Percentiles rank a stretch among this genome's conserved stretches.
These are phyloP conservation scores for Enteromius afrohamiltoni DNA, from an alignment of 2,797 vertebrate genomes.

Conservation along the genomic window DNA sequence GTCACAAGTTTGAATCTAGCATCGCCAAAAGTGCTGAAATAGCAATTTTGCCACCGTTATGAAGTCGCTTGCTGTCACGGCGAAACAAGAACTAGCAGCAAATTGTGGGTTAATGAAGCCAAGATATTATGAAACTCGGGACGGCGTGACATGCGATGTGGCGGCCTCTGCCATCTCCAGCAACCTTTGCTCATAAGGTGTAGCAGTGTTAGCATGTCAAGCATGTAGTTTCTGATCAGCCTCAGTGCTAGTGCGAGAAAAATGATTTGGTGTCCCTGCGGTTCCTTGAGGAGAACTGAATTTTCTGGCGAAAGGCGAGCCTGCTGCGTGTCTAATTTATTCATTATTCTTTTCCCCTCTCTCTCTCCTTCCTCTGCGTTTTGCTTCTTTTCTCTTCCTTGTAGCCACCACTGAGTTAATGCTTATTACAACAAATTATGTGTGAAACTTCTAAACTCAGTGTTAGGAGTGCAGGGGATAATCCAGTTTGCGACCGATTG, in stretches of 20 bases:
- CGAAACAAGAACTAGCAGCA: neutral
- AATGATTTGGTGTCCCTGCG: constrained; percentile 79
- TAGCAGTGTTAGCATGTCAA: constrained; percentile 38
- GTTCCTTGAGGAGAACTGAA: constrained; percentile 81
- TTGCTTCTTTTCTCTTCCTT: constrained; percentile 63
- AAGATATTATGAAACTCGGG: neutral
- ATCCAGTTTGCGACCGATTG: constrained; percentile 83
- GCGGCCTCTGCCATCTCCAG: neutral
- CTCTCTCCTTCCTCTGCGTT: constrained; percentile 74
- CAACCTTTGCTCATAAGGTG: constrained; percentile 24
- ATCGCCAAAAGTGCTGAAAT: neutral
- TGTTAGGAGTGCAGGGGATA: constrained; percentile 78
- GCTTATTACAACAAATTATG: constrained; percentile 85
- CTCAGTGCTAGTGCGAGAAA: constrained; percentile 74
- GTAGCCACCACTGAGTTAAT: constrained; percentile 75
- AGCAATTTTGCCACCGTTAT: neutral
- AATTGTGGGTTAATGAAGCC: neutral
- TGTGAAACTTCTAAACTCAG: constrained; percentile 82
- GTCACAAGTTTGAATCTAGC: neutral
- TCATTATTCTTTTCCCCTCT: constrained; percentile 82
- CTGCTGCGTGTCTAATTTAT: constrained; percentile 84
- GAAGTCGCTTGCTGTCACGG: neutral
- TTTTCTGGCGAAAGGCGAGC: constrained; percentile 74
- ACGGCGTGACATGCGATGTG: neutral
- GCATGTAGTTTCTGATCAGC: constrained; percentile 66